Base-by-base conservation (phyloP, 2,888 invertebrate species). In the Geotrupes spiniger region DNA sequence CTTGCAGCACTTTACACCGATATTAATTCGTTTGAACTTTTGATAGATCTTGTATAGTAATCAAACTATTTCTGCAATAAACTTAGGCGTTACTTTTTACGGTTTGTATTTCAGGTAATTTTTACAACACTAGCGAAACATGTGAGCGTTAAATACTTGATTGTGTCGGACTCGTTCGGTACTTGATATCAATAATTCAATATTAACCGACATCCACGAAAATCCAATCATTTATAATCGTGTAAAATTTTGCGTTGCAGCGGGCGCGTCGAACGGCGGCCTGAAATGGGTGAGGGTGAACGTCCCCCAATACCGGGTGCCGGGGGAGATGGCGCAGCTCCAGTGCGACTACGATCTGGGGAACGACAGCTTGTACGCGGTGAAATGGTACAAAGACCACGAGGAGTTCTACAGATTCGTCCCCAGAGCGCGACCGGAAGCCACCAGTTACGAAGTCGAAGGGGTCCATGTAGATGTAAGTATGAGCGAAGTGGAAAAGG, bases 321-420 rank as follows among this genome's bases (percentile, higher is more conserved):
- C 72, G 1, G 72, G 72, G 36, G 74, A 74, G 49, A 62, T 63
- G 21, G 73, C 72, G n/a, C 63, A 65, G 44, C 61, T 73, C 4
- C 69, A 71, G 44, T 73, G 74, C 59, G 71, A 74, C 56, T 74
- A 70, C 63, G 71, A 74, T 53, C 57, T 74, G 39, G 72, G 72
- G 37, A 70, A 72, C 54, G 85, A 87, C 70, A 79, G 78, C 16
- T 75, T 89, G 42, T 89, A 89, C 71, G 84, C 89, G 12, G 86
- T 89, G 63, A 89, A 89, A 75, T 89, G 89, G 89, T 89, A 89
- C 76, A 84, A 88, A 70, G 89, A 89, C 73, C 85, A 87, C 73
- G 88, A 88, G 65, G 89, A 89, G 72, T 89, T 89, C 74, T 89
- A 87, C 76, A 78, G 87, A 61, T 89, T 78, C 69, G 82, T 89